Percentiles rank a stretch among this genome's conserved stretches.
Conservation (phyloP, 2,888 invertebrate species). For the Smittia sp. region DNA sequence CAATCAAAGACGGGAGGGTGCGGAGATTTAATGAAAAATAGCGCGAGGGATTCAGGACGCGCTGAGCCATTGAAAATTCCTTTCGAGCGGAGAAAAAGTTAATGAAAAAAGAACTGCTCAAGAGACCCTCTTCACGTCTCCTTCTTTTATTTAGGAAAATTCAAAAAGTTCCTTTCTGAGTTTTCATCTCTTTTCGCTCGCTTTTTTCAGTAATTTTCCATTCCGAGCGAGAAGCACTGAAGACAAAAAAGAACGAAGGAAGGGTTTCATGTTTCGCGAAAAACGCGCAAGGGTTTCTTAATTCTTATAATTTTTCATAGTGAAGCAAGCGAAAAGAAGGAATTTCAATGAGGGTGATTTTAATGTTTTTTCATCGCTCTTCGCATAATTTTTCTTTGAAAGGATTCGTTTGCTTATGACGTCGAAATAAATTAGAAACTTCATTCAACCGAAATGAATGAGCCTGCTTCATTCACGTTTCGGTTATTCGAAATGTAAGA, state of each 20-base stretch:
- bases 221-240: conserved; percentile 4
- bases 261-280: conserved; percentile 26
- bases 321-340: not conserved
- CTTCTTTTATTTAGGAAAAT: conserved; percentile 7
- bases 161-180: conserved; percentile 8
- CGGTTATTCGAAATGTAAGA: too few relatives aligned
- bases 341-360: conserved; percentile 36
- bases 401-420: too few relatives aligned
- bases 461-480: too few relatives aligned
- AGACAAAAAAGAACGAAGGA: not conserved
- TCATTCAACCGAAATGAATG: too few relatives aligned
- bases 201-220: conserved; percentile 17
- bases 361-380: conserved; percentile 29
- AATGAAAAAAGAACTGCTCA: not conserved
- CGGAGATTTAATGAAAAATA: conserved; percentile 21
- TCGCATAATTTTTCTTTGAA: conserved; percentile 21
- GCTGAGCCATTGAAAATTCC: conserved; percentile 7
- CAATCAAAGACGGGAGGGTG: conserved; percentile 18
- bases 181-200: conserved; percentile 17
- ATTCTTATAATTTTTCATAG: conserved; percentile 25
- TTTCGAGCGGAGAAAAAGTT: not conserved
- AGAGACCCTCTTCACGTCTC: not conserved
- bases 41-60: conserved; percentile 5
- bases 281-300: conserved; percentile 25
- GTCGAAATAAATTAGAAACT: too few relatives aligned